Base-by-base conservation (phyloP, 2,888 invertebrate species). In the Apamea anceps region DNA sequence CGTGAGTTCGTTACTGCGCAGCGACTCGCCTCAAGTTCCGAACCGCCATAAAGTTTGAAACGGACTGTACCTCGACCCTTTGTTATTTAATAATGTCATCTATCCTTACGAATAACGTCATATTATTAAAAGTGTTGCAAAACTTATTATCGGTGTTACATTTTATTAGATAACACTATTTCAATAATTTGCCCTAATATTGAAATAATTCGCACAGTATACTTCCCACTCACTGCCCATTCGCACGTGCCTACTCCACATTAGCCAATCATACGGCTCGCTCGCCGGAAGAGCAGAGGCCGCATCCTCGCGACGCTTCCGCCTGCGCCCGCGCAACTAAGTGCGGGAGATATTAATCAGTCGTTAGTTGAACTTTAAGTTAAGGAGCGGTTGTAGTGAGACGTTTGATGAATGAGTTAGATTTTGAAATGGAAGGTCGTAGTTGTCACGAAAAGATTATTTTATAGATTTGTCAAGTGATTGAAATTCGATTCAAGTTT, bases 261-360 rank as follows among this genome's bases (percentile, higher is more conserved):
- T 85, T 85, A 75, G 86, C 79, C 85, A 85, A 86, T 88, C 77
- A 78, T 81, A 81, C 72, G 79, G 67, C 57, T 68, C 28, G 72
- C 65, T 77, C 74, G 71, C 75, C 91, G 94, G 94, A 94, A 93
- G 90, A 87, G 91, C 89, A 90, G 93, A 93, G 93, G 94, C 92
- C 92, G 93, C 91, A 90, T 93, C 93, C 94, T 91, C 86, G 87
- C 80, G 80, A 57, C 80, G 87, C 86, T 93, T 93, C 93, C 94
- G 91, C 74, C 62, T 86, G 86, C 84, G 88, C 85, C 79, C 83
- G 84, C 84, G 89, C 89, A 84, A 13, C 81, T 85, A 65, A 73
- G 32, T 72, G 74, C 79, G 48, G 18, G n/a, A 71, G 85, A 85
- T 87, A 87, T 84, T 57, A 87, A 84, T 85, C 87, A 73, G 57